Conservation (phyloP, 2,888 invertebrate genomes). For the Masnerella sp. region DNA sequence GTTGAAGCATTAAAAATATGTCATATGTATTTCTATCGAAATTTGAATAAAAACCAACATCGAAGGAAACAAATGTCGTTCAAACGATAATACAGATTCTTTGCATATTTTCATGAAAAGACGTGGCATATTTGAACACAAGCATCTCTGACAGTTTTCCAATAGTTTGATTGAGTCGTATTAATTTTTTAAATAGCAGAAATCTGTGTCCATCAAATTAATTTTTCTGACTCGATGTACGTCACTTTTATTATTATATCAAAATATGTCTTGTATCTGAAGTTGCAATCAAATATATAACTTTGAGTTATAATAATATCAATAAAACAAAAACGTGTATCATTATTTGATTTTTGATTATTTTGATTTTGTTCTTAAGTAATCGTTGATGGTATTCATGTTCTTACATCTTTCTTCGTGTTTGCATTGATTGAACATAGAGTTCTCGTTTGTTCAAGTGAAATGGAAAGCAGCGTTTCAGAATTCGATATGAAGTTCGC, state of each 20-base stretch:
- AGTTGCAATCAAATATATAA: too few relatives aligned
- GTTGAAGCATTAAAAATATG: too few relatives aligned
- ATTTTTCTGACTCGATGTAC: not conserved
- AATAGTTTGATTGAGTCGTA: slow-evolving; percentile 22
- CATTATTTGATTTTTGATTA: too few relatives aligned
- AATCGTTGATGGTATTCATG: not conserved
- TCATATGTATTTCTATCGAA: not conserved
- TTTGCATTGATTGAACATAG: not conserved
- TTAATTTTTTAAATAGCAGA: slow-evolving; percentile 21
- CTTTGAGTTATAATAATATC: too few relatives aligned
- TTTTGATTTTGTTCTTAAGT: not conserved
- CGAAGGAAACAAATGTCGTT: not conserved
- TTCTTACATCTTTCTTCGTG: not conserved
- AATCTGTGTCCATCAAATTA: slow-evolving; percentile 10
- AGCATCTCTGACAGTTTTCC: slow-evolving; percentile 23
- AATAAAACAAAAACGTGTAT: too few relatives aligned
- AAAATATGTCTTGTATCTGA: not conserved
- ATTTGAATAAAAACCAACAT: not conserved
- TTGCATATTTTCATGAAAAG: slow-evolving; percentile 18
- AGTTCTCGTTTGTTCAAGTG: slow-evolving; percentile 11
- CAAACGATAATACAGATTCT: slow-evolving; percentile 8
- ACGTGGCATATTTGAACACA: slow-evolving; percentile 6
- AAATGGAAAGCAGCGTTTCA: slow-evolving; percentile 12
- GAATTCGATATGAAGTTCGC: slow-evolving; percentile 21
- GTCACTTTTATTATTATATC: slow-evolving; percentile 6